These are phyloP conservation scores for Probaryconus sp. DNA, from an alignment of 1,140 invertebrate species.

Conservation along the genomic window DNA sequence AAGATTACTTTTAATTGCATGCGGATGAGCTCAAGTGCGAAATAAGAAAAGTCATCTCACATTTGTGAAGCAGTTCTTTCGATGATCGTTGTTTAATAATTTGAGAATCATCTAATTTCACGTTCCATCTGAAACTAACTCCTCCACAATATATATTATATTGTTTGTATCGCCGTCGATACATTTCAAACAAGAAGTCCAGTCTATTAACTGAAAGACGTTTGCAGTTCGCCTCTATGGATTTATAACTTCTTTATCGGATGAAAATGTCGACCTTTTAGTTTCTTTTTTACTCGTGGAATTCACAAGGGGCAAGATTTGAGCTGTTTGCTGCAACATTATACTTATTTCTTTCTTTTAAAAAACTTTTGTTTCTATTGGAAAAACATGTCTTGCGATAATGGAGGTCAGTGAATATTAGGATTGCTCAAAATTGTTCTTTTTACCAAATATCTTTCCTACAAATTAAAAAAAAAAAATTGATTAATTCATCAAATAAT, in stretches of 20 bases:
- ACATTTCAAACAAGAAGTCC: constrained; percentile 26
- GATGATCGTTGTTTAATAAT: no score
- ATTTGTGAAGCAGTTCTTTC: no score
- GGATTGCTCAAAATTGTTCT: no score
- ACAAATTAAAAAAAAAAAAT: no score
- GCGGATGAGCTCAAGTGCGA: no score
- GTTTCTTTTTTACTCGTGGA: constrained; percentile 37
- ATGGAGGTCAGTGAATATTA: no score
- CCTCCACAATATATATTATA: background rate
- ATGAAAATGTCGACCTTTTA: constrained; percentile 46
- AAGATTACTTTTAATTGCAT: background rate
- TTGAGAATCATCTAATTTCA: no score
- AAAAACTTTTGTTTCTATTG: constrained; percentile 3
- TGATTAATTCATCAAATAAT: no score
- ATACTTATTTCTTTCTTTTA: background rate
- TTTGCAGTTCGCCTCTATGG: constrained; percentile 29
- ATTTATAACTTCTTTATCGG: constrained; percentile 53
- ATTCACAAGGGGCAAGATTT: constrained; percentile 29
- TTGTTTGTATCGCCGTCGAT: constrained; percentile 11
- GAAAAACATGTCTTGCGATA: constrained; percentile 36
- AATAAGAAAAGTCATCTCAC: no score
- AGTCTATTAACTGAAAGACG: constrained; percentile 41
- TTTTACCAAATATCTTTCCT: no score
- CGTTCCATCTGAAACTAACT: no score
- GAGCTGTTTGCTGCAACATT: background rate